These are phyloP conservation scores for Prunella fulvescens DNA, from an alignment of 2,113 vertebrate species.

Conservation along the genomic window DNA sequence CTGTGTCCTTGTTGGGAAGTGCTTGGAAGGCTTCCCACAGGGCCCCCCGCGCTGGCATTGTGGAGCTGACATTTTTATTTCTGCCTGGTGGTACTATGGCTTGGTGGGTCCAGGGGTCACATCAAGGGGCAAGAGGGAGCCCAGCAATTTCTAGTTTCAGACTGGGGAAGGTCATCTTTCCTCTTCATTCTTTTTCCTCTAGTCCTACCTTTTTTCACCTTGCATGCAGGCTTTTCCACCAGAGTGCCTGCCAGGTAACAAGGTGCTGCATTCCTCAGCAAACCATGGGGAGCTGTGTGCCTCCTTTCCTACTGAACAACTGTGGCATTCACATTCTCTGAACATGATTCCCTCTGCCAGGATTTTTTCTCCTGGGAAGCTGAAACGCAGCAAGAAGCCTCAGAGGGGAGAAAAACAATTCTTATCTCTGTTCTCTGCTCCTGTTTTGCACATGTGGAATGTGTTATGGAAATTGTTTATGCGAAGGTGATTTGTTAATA, in stretches of 20 bases:
- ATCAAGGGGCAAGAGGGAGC: neutral
- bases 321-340: too few relatives aligned
- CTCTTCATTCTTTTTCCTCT: neutral
- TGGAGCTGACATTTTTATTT: neutral
- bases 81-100: neutral
- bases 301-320: neutral
- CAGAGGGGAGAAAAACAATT: too few relatives aligned
- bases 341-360: too few relatives aligned
- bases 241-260: neutral
- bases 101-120: neutral
- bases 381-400: too few relatives aligned
- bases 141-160: neutral
- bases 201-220: neutral
- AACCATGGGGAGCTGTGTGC: neutral
- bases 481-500: too few relatives aligned
- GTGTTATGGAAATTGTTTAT: too few relatives aligned
- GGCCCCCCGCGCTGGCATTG: neutral
- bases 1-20: rapidly evolving
- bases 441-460: too few relatives aligned
- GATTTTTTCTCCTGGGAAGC: too few relatives aligned
- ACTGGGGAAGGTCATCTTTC: neutral
- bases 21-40: rapidly evolving
- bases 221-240: neutral
- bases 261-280: neutral
- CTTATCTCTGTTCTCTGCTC: too few relatives aligned